Evolutionary conservation across 2,797 vertebrate species (phyloP).

Genomic region (Sebastes goodei): DNA sequence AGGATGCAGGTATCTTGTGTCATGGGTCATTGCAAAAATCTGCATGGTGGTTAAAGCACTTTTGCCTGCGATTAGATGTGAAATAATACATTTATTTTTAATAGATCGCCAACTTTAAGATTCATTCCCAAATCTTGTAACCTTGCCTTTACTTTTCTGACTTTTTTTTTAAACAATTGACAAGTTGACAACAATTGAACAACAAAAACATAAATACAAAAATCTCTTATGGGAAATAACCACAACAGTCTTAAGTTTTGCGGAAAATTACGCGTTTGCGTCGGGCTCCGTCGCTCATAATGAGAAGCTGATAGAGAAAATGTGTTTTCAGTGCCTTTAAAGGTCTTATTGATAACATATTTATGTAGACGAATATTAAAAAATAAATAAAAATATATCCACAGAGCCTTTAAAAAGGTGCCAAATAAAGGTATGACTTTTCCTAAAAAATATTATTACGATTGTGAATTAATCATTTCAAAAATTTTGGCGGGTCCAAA

Average conservation of each 20-base stretch:
- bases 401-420: too few relatives aligned
- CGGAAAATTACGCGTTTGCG: accelerated
- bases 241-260: neutral
- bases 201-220: neutral
- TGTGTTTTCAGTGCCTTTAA: neutral
- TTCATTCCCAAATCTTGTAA: neutral
- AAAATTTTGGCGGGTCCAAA: too few relatives aligned
- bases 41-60: neutral
- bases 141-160: neutral
- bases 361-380: too few relatives aligned
- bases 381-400: too few relatives aligned
- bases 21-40: neutral
- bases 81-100: neutral
- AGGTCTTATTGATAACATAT: too few relatives aligned
- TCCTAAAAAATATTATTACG: too few relatives aligned
- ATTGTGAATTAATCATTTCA: too few relatives aligned
- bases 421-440: too few relatives aligned
- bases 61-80: neutral
- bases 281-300: neutral
- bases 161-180: neutral
- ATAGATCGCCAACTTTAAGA: neutral
- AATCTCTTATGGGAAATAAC: neutral
- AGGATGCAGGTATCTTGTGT: neutral
- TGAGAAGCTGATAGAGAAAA: neutral
- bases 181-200: too few relatives aligned